Base-by-base conservation (phyloP, 2,797 vertebrate genomes). In the Epinephelus awoara region DNA sequence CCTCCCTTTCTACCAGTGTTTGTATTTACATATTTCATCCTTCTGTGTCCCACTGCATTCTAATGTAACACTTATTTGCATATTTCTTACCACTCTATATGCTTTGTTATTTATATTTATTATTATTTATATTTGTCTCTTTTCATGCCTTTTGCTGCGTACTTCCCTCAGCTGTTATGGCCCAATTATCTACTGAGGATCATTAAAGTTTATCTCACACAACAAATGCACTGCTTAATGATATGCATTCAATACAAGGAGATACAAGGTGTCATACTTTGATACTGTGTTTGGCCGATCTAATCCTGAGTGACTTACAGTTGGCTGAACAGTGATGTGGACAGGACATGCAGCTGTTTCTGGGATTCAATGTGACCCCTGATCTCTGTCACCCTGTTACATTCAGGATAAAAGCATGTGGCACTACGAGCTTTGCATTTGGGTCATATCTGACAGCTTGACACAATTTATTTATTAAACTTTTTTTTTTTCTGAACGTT, bases 381-480 rank as follows among this genome's bases (percentile, higher is more conserved):
- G 50, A 40, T 69, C 51, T 50, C 34, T 62, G 52, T 52, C 51
- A 52, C 29, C 21, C 63, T 44, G 51, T 61, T 59, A 68, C 47
- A 58, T 55, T 59, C 52, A 77, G 44, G 55, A 50, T 57, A 19
- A 70, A 69, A 61, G 74, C n/a, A 64, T 7, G 18, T 14, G 38
- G 13, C 27, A 66, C 11, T 29, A 27, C 18, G 50, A 17, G 62
- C 34, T 44, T 38, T 21, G 52, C 34, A 47, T 56, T 25, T 50
- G 14, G 40, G 66, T 42, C 50, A 19, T 10, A 49, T n/a, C 57
- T 72, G 65, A 65, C 51, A 82, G 40, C 65, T 72, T 49, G 38
- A 55, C 19, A 27, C 4, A 2, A 5, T 68, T 71, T 72, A 61
- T 73, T 66, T 74, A 63, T 74, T 34, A n/a, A 62, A 68, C 25